A percentile compares a stretch with the other conserved stretches of the same genome.
phyloP scores from a whole-genome alignment of 1,140 invertebrate species.

The Triops cancriformis region DNA sequence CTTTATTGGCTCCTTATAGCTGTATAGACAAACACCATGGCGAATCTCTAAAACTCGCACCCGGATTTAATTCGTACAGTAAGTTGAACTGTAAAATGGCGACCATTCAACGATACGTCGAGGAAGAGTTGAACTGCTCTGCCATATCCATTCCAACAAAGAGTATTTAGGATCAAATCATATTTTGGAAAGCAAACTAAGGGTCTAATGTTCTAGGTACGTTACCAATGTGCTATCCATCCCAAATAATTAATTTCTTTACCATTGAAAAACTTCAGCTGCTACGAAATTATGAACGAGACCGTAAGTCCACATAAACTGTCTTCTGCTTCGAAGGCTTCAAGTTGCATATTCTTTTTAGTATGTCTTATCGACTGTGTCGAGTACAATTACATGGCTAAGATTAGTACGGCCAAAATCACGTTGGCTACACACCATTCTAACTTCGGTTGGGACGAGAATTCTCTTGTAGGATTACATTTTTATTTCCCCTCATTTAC shows the following conservation, averaged over 20 bases:
- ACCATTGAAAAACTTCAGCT: background rate
- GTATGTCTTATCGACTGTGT: background rate
- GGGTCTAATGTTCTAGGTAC: background rate
- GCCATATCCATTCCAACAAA: slow-evolving; percentile 4
- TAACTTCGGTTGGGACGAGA: background rate
- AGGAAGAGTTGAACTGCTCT: slow-evolving; percentile 23
- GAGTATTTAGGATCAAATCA: background rate
- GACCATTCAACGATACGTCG: slow-evolving; percentile 1
- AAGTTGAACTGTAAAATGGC: slow-evolving; percentile 23
- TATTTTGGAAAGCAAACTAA: background rate
- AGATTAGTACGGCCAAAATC: background rate
- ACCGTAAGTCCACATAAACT: background rate
- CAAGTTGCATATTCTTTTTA: background rate
- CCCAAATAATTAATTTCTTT: background rate
- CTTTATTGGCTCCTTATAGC: slow-evolving; percentile 12
- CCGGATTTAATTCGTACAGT: slow-evolving; percentile 20
- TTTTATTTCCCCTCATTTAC: slow-evolving; percentile 25
- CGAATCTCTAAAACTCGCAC: background rate
- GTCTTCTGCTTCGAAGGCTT: background rate
- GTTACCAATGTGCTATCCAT: background rate
- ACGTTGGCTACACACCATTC: background rate
- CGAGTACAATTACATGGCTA: background rate
- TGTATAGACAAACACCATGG: slow-evolving; percentile 17
- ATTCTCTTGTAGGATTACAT: background rate
- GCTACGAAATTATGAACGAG: background rate